Base-by-base conservation (phyloP, 2,888 invertebrate species). In the Orthonevra nobilis region DNA sequence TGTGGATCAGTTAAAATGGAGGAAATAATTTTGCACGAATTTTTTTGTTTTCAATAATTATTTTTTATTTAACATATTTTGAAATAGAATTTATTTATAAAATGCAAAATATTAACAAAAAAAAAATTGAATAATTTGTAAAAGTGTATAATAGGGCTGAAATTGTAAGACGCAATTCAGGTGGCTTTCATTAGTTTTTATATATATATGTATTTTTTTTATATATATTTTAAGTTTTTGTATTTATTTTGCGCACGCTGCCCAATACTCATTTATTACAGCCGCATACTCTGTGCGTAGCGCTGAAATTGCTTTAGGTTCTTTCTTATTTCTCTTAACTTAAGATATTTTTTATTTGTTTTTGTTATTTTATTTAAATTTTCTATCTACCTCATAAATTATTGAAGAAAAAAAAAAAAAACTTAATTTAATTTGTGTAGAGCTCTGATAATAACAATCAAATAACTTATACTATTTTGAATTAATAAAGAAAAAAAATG, bases 371-470 rank as follows among this genome's bases (percentile, higher is more conserved):
- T 60, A 40, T 66, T 70, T 48, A 32, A 46, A 63, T 46, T 54
- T 56, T 74, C 73, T 69, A 81, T 81, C 73, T 81, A 79, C 72
- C 64, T 79, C 72, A 58, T 63, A 63, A 60, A 79, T 58, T 52
- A 79, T 30, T 81, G 56, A 46, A n/a, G n/a, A n/a, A n/a, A n/a
- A n/a, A n/a, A n/a, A n/a, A n/a, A n/a, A n/a, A n/a, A 66, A 82
- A 64, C 64, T 82, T 82, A 81, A 82, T 74, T 82, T 84, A 83
- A 82, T 83, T 72, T 83, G 73, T 79, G 79, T 79, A 60, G 73
- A 73, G 48, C 68, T 61, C 54, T 60, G 36, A 40, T 54, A 30
- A 72, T 66, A 32, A 46, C 48, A 73, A 61, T 79, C 23, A 12
- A 60, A 69, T 81, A 81, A 81, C 40, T 38, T 63, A 72, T 61